These are phyloP conservation scores for Luffia ferchaultella DNA, from an alignment of 2,888 invertebrate genomes.

Conservation along the genomic window DNA sequence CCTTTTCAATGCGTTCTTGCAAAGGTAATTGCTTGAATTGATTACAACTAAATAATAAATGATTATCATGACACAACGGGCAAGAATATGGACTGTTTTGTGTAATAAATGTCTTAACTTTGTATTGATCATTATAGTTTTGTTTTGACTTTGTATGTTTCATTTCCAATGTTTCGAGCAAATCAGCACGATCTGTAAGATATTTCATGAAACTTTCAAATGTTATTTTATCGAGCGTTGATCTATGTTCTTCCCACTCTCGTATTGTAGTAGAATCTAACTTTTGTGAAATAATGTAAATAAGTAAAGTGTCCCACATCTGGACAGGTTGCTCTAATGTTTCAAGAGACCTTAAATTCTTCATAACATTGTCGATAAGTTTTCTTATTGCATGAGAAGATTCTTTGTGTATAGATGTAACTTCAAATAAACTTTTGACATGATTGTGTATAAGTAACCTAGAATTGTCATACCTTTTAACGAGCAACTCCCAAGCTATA, in stretches of 20 bases:
- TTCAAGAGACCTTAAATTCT: background rate
- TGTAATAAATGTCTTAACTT: no score
- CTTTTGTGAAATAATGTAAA: background rate
- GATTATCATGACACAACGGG: no score
- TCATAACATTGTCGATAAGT: background rate
- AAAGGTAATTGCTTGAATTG: conserved; percentile 4
- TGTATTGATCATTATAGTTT: no score
- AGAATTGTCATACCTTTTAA: background rate
- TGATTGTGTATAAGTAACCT: background rate
- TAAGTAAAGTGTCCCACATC: background rate
- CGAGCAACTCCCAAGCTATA: background rate
- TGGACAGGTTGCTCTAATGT: background rate
- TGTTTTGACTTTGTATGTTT: background rate
- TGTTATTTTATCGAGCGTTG: no score
- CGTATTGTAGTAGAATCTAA: background rate
- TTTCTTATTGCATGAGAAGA: background rate
- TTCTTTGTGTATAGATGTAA: background rate
- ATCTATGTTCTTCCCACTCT: background rate
- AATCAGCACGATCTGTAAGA: background rate
- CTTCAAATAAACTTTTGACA: background rate
- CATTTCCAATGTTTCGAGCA: background rate
- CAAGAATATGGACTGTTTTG: no score
- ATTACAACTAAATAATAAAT: conserved; percentile 10
- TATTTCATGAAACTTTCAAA: no score
- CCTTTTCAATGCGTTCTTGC: no score